Evolutionary conservation across 2,888 invertebrate genomes (phyloP).

Genomic region (Charanyca ferruginea): DNA sequence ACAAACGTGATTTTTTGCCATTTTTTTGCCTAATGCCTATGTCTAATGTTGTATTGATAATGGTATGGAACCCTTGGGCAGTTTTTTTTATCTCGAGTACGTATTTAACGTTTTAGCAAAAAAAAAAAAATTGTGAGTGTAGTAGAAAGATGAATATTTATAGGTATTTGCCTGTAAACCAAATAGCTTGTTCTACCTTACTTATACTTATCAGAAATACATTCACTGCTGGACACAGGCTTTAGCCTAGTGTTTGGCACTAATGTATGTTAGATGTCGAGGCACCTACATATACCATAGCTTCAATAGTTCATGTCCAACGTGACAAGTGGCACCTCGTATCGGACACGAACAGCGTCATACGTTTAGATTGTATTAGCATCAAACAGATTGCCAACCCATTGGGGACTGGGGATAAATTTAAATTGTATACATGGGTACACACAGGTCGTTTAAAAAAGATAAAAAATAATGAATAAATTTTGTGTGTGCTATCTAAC

Average conservation of each 20-base stretch:
- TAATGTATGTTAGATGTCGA: conserved; percentile 28
- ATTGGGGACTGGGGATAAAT: conserved; percentile 34
- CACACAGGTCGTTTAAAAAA: conserved; percentile 1
- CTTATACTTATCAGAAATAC: not conserved
- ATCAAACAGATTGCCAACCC: conserved; percentile 33
- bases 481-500: conserved; percentile 12
- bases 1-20: too few relatives aligned
- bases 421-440: not conserved
- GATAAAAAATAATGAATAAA: conserved; percentile 26
- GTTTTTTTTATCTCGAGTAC: too few relatives aligned
- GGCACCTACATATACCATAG: conserved; percentile 6
- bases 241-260: conserved; percentile 18
- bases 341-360: conserved; percentile 32
- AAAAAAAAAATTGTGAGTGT: too few relatives aligned
- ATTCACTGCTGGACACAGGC: not conserved
- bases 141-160: too few relatives aligned
- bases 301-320: conserved; percentile 43
- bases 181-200: too few relatives aligned
- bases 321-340: conserved; percentile 44
- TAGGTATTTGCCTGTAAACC: too few relatives aligned
- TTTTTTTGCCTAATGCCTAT: too few relatives aligned
- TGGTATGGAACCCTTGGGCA: too few relatives aligned
- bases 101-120: too few relatives aligned
- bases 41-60: too few relatives aligned
- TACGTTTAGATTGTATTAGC: conserved; percentile 48